A percentile compares a stretch with the other conserved stretches of the same genome.
These are phyloP conservation scores for Rugalucina vietnamica DNA, from an alignment of 2,888 invertebrate genomes.

Conservation along the genomic window DNA sequence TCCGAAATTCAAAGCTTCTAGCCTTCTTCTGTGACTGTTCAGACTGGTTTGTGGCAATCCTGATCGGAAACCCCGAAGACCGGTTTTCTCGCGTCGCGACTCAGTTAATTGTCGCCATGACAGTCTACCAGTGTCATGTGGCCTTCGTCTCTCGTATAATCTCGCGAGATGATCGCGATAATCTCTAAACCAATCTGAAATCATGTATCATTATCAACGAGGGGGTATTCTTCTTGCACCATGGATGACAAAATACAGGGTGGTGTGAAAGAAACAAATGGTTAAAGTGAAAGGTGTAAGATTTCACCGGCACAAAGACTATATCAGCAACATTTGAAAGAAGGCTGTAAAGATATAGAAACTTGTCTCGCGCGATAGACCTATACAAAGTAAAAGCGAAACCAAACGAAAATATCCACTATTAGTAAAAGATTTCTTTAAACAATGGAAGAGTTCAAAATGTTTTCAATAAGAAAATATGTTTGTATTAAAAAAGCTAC, in stretches of 20 bases:
- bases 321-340: slow-evolving; percentile 3
- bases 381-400: background rate
- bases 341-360: slow-evolving; percentile 6
- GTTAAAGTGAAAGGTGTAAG: slow-evolving; percentile 4
- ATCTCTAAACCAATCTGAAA: background rate
- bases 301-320: background rate
- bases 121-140: slow-evolving; percentile 12
- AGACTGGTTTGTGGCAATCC: too few relatives aligned
- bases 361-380: slow-evolving; percentile 5
- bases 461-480: too few relatives aligned
- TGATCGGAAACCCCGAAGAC: too few relatives aligned
- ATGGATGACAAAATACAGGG: background rate
- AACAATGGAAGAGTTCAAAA: too few relatives aligned
- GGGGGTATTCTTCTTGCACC: slow-evolving; percentile 1
- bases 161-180: slow-evolving; percentile 8
- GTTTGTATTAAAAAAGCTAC: too few relatives aligned
- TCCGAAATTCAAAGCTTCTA: too few relatives aligned
- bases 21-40: too few relatives aligned
- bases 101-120: background rate
- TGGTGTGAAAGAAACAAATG: slow-evolving; percentile 11
- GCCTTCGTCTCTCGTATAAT: slow-evolving; percentile 3
- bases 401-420: background rate
- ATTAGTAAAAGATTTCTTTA: background rate
- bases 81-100: too few relatives aligned
- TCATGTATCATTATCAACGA: slow-evolving; percentile 13